A percentile compares a stretch with the other conserved stretches of the same genome.
phyloP scores from a whole-genome alignment of 2,797 vertebrate species.

The Diglossa cyanea region DNA sequence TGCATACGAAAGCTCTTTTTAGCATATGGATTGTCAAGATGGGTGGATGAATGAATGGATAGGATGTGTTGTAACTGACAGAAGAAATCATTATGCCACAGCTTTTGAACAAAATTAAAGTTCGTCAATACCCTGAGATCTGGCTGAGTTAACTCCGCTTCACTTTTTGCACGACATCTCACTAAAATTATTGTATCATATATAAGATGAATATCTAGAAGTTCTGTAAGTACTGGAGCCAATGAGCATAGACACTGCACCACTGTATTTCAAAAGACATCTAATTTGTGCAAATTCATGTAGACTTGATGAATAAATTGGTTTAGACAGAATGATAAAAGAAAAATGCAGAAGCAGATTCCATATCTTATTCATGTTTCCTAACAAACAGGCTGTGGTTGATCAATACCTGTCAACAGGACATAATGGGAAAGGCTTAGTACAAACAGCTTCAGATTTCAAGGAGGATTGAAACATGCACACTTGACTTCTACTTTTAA shows the following conservation, averaged over 20 bases:
- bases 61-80: conserved; percentile 56
- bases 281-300: background rate
- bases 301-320: background rate
- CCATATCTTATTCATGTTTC: background rate
- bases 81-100: conserved; percentile 59
- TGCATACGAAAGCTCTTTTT: conserved; percentile 30
- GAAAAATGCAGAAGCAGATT: background rate
- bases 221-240: background rate
- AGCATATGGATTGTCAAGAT: conserved; percentile 64
- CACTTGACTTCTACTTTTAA: conserved; percentile 36
- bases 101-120: conserved; percentile 53
- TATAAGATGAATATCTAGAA: background rate
- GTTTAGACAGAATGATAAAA: background rate
- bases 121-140: conserved; percentile 37
- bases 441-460: conserved; percentile 20
- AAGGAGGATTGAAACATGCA: background rate
- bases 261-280: background rate
- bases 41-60: conserved; percentile 51
- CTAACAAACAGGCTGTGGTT: background rate
- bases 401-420: conserved; percentile 26
- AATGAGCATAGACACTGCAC: background rate
- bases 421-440: background rate
- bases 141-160: background rate
- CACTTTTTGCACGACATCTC: background rate
- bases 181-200: background rate